Base-by-base conservation (phyloP, 2,113 vertebrate species). In the Aplodontia rufa region DNA sequence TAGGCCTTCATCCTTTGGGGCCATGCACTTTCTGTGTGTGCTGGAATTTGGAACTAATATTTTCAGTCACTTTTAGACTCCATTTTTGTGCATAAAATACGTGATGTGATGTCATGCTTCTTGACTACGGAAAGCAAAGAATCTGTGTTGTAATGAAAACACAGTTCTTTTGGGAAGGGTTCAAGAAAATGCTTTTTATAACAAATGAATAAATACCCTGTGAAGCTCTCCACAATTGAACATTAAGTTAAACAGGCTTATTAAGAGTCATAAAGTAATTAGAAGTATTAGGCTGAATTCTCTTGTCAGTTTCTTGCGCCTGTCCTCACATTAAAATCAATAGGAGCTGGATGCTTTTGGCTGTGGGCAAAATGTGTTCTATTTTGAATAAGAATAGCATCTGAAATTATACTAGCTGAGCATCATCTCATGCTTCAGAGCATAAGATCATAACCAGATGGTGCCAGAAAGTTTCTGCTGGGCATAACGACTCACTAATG, bases 331-430 rank as follows among this genome's bases (percentile, higher is more conserved):
- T 94, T 97, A 93, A 82, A 96, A 76, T 95, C 79, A 96, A 62
- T 60, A 64, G 66, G 72, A 96, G 55, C 60, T 85, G 82, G 55
- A 89, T 84, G 86, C 37, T 94, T 95, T 94, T 82, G 83, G 86
- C 96, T 24, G 0, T 91, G 60, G 80, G 95, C 93, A 97, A 97
- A 97, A 90, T 45, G 26, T 90, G 47, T 86, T 42, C 91, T 79
- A 71, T 96, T 97, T 96, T 97, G 91, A 97, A 96, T 97, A 96
- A 97, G 96, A 96, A 97, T 94, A 98, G 94, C 97, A 97, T 97
- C 93, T 96, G 86, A 89, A 96, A 97, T 98, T 98, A 97, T 92
- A 98, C 89, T 81, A 94, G 89, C 89, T 87, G 89, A 96, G 93
- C 95, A 96, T 97, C 89, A 94, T 96, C 86, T 94, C 87, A 96